A percentile compares a stretch with the other conserved stretches of the same genome.
Evolutionary conservation across 30 jellyfish, hydroid and myxozoan species (phyloP).

Genomic region (Mastigias papua): DNA sequence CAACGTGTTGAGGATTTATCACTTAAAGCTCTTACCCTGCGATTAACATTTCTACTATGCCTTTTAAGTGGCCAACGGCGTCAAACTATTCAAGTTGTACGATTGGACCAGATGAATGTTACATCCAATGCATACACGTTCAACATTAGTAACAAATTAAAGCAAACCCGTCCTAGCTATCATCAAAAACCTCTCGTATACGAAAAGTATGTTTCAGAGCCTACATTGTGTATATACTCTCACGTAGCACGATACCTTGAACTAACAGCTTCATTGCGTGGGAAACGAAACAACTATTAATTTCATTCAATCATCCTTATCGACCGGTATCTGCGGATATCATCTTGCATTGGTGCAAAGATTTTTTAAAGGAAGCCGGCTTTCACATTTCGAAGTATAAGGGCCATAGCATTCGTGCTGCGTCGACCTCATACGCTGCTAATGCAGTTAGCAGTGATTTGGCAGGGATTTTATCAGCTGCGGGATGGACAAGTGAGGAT

Average conservation of each 20-base stretch:
- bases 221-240: constrained; percentile 23
- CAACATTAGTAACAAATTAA: constrained; percentile 1
- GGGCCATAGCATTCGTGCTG: constrained; percentile 54
- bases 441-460: not conserved
- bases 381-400: constrained; percentile 16
- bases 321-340: constrained; percentile 37
- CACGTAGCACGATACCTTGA: not conserved
- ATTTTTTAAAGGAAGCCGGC: constrained; percentile 12
- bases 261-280: constrained; percentile 4
- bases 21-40: constrained; percentile 6
- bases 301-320: constrained; percentile 14
- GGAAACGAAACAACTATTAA: constrained; percentile 10
- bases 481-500: constrained; percentile 32
- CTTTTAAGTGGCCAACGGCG: constrained; percentile 51
- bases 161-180: constrained; percentile 29
- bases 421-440: constrained; percentile 22
- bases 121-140: constrained; percentile 1
- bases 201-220: constrained; percentile 26
- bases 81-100: constrained; percentile 29
- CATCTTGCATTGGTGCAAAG: constrained; percentile 10
- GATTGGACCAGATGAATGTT: constrained; percentile 24
- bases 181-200: constrained; percentile 34
- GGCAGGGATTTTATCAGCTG: not conserved
- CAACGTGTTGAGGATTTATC: constrained; percentile 5
- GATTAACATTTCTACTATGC: constrained; percentile 7